A percentile compares a stretch with the other conserved stretches of the same genome.
Evolutionary conservation across 2,113 vertebrate species (phyloP).

Genomic region (Catagonus wagneri): DNA sequence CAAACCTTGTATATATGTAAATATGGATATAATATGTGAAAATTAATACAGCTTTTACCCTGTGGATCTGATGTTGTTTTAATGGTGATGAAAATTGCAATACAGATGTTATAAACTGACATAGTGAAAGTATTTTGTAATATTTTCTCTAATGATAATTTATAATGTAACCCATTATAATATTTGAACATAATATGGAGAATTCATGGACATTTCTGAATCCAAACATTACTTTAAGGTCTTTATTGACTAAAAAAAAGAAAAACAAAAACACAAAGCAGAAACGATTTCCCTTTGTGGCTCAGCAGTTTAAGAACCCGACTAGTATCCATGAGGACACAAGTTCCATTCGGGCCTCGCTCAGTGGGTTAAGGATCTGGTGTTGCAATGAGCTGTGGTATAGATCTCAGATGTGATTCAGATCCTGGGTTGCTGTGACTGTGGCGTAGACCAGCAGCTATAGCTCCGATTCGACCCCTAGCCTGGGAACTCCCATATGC

Average conservation of each 20-base stretch:
- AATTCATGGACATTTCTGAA: constrained; percentile 1
- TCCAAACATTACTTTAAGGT: background rate
- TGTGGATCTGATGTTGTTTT: background rate
- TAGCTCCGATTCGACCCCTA: too few species aligned
- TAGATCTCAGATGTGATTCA: too few species aligned
- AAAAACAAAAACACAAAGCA: too few species aligned
- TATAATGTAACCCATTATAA: background rate
- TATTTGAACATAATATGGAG: background rate
- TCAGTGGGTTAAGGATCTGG: too few species aligned
- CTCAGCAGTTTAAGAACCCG: too few species aligned
- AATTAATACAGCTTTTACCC: background rate
- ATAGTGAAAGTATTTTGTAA: background rate
- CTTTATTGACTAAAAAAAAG: background rate
- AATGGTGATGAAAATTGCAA: background rate
- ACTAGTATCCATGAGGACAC: too few species aligned
- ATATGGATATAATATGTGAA: background rate
- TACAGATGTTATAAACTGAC: background rate
- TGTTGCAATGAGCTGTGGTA: too few species aligned
- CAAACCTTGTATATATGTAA: background rate
- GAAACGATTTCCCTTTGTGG: too few species aligned
- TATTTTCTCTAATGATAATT: background rate
- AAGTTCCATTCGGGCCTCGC: too few species aligned
- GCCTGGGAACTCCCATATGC: too few species aligned
- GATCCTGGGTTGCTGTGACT: too few species aligned
- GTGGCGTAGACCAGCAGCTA: too few species aligned